Percentiles rank a stretch among this genome's conserved stretches.
Conservation (phyloP, 2,113 vertebrate species). For the Ovibos moschatus region DNA sequence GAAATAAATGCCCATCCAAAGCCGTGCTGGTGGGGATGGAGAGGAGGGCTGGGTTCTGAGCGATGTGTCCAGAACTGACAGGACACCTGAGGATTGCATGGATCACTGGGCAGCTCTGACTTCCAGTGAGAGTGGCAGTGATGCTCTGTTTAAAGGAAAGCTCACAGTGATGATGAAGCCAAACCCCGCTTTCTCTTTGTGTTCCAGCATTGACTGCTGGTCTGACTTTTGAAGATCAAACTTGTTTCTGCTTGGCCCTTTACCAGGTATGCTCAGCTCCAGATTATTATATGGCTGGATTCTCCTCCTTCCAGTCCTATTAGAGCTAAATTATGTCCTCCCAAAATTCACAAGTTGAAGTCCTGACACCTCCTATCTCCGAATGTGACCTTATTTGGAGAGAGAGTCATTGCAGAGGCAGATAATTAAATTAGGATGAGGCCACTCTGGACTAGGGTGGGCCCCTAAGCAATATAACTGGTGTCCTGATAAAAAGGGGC, state of each 20-base stretch:
- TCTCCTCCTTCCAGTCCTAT: neutral
- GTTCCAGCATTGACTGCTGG: too few relatives aligned
- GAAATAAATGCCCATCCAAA: neutral
- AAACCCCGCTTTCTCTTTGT: rapidly evolving
- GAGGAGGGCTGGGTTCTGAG: neutral
- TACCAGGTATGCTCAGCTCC: neutral
- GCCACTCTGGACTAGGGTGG: neutral
- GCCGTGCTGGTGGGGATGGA: neutral
- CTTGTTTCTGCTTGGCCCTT: neutral
- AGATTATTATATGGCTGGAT: neutral
- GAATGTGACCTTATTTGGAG: neutral
- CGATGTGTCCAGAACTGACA: neutral
- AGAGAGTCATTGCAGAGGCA: neutral
- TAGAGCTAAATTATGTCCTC: neutral
- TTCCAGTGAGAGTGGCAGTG: neutral
- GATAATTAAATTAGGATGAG: neutral
- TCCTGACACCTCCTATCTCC: neutral
- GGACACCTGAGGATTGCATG: neutral
- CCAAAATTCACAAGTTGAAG: neutral
- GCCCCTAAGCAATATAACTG: neutral
- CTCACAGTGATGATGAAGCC: neutral
- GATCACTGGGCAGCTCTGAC: neutral
- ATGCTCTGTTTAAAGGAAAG: neutral
- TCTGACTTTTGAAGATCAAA: neutral
- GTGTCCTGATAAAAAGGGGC: neutral